phyloP scores from a whole-genome alignment of 1,140 invertebrate species.

The Dreissena polymorpha region DNA sequence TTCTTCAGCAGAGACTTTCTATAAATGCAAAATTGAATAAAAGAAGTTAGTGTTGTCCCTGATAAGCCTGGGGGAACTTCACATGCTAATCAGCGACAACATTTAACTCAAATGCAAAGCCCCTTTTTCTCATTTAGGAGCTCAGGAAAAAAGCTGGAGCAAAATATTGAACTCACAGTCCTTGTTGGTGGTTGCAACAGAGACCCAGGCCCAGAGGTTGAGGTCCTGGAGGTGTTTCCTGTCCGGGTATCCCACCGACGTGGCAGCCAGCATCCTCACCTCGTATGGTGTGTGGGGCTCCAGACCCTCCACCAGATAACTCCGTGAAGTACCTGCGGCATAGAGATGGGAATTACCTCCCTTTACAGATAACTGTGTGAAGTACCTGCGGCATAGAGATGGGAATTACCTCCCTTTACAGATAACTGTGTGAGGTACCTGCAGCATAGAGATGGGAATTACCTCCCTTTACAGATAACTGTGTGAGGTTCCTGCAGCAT shows the following conservation, averaged over 20 bases:
- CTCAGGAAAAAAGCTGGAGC: too few species aligned
- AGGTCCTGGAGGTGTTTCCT: background rate
- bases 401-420: too few species aligned
- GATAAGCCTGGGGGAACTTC: background rate
- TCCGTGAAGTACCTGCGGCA: background rate
- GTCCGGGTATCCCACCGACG: background rate
- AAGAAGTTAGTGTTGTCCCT: background rate
- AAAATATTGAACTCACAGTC: too few species aligned
- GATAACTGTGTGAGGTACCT: too few species aligned
- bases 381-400: too few species aligned
- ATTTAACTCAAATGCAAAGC: background rate
- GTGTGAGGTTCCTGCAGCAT: too few species aligned
- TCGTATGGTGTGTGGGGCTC: slow-evolving; percentile 32
- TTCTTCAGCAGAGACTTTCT: too few species aligned
- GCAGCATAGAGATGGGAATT: too few species aligned
- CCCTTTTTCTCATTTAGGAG: background rate
- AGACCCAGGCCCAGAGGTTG: slow-evolving; percentile 27
- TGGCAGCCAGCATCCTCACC: slow-evolving; percentile 35
- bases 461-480: too few species aligned
- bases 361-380: too few species aligned
- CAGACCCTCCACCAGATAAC: slow-evolving; percentile 13
- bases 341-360: background rate
- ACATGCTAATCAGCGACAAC: background rate
- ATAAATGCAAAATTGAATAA: too few species aligned
- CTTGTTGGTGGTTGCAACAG: slow-evolving; percentile 7